phyloP scores from a whole-genome alignment of 2,113 vertebrate genomes.

The Nycticebus coucang region DNA sequence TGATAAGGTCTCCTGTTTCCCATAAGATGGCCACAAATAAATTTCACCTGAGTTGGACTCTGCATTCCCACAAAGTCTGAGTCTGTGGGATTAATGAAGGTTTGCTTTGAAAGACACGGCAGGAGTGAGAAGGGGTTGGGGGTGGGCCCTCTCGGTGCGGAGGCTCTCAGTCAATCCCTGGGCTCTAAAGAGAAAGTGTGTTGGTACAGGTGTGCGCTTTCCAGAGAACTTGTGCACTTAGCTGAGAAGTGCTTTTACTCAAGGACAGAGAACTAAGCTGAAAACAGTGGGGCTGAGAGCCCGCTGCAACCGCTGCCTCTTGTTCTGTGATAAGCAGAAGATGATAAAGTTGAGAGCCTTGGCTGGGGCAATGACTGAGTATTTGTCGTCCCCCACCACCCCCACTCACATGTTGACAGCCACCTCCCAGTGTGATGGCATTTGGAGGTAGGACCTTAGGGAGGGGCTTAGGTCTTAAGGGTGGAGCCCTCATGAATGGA shows the following conservation, averaged over 20 bases:
- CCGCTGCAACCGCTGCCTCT: neutral
- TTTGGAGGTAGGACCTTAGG: neutral
- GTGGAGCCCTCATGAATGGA: neutral
- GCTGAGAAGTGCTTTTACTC: neutral
- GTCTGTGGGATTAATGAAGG: neutral
- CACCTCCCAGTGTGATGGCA: too few species aligned
- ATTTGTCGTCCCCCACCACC: too few species aligned
- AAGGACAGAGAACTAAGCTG: neutral
- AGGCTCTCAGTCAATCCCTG: neutral
- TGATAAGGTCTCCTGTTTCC: neutral
- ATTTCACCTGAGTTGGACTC: neutral
- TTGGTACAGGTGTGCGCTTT: neutral
- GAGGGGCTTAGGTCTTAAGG: neutral
- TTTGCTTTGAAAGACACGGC: neutral
- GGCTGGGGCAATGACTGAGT: accelerated
- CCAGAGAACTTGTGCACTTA: neutral
- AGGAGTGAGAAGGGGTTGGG: neutral
- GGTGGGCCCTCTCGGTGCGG: too few species aligned
- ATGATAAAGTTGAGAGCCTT: neutral
- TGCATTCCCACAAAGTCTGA: neutral
- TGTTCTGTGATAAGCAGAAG: neutral
- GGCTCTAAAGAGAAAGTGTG: neutral
- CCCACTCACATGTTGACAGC: accelerated
- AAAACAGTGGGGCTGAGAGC: accelerated
- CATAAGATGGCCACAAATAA: neutral